Conservation (phyloP, 2,113 vertebrate genomes). For the Polyodon spathula region DNA sequence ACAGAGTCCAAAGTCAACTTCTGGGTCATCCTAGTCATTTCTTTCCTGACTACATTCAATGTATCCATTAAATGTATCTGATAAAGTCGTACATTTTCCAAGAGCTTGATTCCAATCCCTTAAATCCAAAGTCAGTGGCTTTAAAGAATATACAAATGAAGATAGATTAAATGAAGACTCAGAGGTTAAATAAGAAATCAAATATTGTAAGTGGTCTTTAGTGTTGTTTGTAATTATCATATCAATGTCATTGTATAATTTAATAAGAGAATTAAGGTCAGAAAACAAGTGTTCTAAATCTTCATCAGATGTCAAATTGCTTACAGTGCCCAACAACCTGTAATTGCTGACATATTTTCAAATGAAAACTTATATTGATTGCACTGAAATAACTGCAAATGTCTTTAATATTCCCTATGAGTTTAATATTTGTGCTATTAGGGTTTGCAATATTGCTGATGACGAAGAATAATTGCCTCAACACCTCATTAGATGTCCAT, state of each 20-base stretch:
- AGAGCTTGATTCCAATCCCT: background rate
- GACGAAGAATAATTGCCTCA: background rate
- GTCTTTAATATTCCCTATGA: background rate
- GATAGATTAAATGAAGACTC: background rate
- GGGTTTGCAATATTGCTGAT: background rate
- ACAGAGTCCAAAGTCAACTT: background rate
- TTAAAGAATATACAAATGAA: background rate
- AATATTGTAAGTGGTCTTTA: background rate
- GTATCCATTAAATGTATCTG: too few species aligned
- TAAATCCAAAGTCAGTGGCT: background rate
- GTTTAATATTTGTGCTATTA: background rate
- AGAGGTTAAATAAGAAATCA: background rate
- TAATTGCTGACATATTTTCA: background rate
- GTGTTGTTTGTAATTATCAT: background rate
- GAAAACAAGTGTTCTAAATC: background rate
- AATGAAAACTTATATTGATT: background rate
- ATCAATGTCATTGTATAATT: background rate
- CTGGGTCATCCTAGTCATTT: background rate
- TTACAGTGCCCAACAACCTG: background rate
- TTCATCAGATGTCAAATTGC: conserved; percentile 1
- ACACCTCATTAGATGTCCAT: background rate
- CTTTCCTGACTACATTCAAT: too few species aligned
- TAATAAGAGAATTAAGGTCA: background rate
- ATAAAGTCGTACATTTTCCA: background rate
- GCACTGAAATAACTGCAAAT: background rate